These are phyloP conservation scores for Malacosoma neustria DNA, from an alignment of 2,888 invertebrate species.

Conservation along the genomic window DNA sequence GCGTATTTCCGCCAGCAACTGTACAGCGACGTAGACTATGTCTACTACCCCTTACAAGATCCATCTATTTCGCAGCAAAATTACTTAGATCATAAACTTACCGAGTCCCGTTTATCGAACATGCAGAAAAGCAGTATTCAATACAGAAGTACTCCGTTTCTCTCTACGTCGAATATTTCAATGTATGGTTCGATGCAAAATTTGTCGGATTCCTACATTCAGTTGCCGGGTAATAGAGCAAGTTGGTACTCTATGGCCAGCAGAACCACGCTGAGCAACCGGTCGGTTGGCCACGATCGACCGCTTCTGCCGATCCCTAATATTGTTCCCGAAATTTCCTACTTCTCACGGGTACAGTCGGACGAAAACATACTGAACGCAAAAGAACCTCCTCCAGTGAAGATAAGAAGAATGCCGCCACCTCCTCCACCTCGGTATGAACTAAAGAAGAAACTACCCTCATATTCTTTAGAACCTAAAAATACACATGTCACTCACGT, in stretches of 20 bases:
- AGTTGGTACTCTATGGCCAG: constrained; percentile 78
- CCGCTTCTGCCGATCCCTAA: constrained; percentile 75
- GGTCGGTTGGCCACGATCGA: constrained; percentile 79
- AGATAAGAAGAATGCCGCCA: constrained; percentile 71
- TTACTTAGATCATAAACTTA: constrained; percentile 91
- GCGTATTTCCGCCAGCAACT: constrained; percentile 92
- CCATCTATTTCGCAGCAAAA: constrained; percentile 93
- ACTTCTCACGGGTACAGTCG: constrained; percentile 82
- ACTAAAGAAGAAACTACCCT: constrained; percentile 69
- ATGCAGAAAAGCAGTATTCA: constrained; percentile 82
- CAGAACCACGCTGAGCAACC: constrained; percentile 75
- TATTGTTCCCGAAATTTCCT: constrained; percentile 51
- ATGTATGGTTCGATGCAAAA: constrained; percentile 88
- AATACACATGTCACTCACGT: constrained; percentile 27
- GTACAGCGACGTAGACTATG: constrained; percentile 93
- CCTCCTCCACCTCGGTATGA: constrained; percentile 71
- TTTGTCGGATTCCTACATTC: constrained; percentile 83
- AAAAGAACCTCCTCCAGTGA: constrained; percentile 65
- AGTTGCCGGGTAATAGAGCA: constrained; percentile 76
- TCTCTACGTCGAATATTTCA: constrained; percentile 79
- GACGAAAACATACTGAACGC: constrained; percentile 86
- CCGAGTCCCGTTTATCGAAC: constrained; percentile 78
- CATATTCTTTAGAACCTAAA: constrained; percentile 58
- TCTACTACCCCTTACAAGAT: constrained; percentile 92
- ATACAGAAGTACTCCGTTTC: constrained; percentile 88